Evolutionary conservation across 2,113 vertebrate genomes (phyloP), one percentile per base, ranked within the genome.

Genomic region (Cavia aperea): DNA sequence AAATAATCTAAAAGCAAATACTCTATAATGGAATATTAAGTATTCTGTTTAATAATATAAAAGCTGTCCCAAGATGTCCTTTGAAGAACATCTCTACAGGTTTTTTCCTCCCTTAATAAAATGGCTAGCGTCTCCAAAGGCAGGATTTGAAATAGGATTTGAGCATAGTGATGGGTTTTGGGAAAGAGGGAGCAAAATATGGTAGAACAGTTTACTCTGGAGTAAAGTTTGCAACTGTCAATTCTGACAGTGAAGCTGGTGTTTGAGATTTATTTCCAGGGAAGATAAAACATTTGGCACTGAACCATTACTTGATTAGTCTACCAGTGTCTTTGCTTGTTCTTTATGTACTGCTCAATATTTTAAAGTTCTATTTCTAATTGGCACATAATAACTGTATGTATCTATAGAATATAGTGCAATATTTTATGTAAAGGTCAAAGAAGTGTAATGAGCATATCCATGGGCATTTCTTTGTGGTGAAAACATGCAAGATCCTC

Each of bases 1-100:
- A 94, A 93, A 65, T 89, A 65, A 87, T 94, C 39, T 86, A n/a
- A 92, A 93, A 95, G 88, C 79, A 95, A 91, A 70, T 93, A 65
- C 36, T 94, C 86, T 77, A 36, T 93, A 92, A 92, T 89, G 70
- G 86, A 82, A 79, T 95, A 88, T 46, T 95, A 95, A 95, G 51
- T 77, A 62, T 90, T 89, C 68, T 95, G 75, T 83, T 83, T 92
- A 91, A 95, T 95, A 92, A 93, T 93, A 81, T 58, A 81, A 90
- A 93, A 90, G 68, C 83, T 81, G 21, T 84, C 75, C 70, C 75
- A 92, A 63, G 31, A 90, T 75, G 89, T 60, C 75, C 39, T 60
- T 21, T 33, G 24, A 90, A 36, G 73, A 94, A 46, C 18, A 72
- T 90, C 31, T 70, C 66, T 88, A 46, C 36, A 75, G 81, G 43